phyloP scores from a whole-genome alignment of 2,797 vertebrate species.

The Neoniphon sammara region DNA sequence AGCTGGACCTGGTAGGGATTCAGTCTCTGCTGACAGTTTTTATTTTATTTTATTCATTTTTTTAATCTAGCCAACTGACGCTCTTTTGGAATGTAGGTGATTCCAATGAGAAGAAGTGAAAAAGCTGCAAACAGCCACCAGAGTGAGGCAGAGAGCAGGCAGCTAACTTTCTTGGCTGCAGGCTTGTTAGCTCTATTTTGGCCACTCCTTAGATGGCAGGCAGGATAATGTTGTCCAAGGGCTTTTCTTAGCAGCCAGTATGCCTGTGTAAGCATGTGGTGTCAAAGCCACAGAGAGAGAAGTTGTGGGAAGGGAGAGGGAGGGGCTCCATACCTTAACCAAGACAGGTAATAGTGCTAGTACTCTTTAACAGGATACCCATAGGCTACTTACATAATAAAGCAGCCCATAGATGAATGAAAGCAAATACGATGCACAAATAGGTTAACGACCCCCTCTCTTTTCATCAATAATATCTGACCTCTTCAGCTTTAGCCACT shows the following conservation, averaged over 20 bases:
- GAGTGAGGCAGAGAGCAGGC: constrained; percentile 49
- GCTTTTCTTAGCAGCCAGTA: constrained; percentile 77
- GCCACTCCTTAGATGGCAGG: constrained; percentile 72
- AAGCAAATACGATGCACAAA: neutral
- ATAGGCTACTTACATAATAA: too few species aligned
- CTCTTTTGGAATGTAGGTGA: neutral
- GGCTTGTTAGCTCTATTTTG: constrained; percentile 37
- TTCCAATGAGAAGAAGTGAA: neutral
- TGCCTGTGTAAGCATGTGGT: constrained; percentile 70
- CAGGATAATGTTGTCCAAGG: constrained; percentile 20
- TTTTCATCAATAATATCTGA: neutral
- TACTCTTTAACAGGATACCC: too few species aligned
- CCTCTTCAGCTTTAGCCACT: neutral
- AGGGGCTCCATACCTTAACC: neutral
- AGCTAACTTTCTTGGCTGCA: constrained; percentile 36
- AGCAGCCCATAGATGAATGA: neutral
- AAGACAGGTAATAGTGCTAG: neutral
- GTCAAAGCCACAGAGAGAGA: constrained; percentile 39
- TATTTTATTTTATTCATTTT: neutral
- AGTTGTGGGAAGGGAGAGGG: neutral
- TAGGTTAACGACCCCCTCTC: neutral
- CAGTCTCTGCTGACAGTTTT: neutral
- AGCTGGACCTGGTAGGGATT: neutral
- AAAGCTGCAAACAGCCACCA: constrained; percentile 35
- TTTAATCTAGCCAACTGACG: neutral